Base-by-base conservation (phyloP, 2,888 invertebrate species). In the Andrena marginata region DNA sequence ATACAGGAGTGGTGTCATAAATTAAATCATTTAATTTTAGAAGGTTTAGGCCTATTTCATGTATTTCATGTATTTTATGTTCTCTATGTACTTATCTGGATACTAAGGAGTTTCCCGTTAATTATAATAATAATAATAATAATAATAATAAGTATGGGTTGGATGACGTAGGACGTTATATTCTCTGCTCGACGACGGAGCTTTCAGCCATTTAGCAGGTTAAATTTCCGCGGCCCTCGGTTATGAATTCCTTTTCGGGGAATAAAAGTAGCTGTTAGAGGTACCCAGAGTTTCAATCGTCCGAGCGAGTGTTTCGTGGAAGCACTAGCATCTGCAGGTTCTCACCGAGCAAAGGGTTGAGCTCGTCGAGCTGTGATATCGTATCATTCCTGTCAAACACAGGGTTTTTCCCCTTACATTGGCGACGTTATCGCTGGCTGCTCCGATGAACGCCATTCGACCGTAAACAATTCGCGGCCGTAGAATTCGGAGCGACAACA, bases 371-470 rank as follows among this genome's bases (percentile, higher is more conserved):
- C 75, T 51, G 75, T 59, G 69, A 60, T 69, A 75, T 75, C 75
- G 75, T 75, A 51, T 69, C 60, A 75, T 75, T 69, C 60, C 49
- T 69, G 75, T 69, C 75, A 74, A 23, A 20, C 59, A 26, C 74
- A 74, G 33, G 48, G 20, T 56, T n/a, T 23, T 48, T 49, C 60
- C 51, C 2, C 20, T 35, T 69, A 29, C 10, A 10, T 51, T 16
- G 5, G 3, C 42, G 10, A 35, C n/a, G 59, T 26, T 68, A 60
- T 69, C 75, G 75, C 2, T 20, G 26, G 16, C 1, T 60, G 69
- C 60, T 75, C 69, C 20, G 60, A 3, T 26, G 26, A 8, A 5
- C 7, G 65, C 23, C 42, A 20, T 7, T 69, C 60, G 69, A 23
- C 29, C 33, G 60, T 51, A 13, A 29, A 60, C 8, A 69, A 69